Conservation (phyloP, 2,113 vertebrate species). For the Neopipo cinnamomea region DNA sequence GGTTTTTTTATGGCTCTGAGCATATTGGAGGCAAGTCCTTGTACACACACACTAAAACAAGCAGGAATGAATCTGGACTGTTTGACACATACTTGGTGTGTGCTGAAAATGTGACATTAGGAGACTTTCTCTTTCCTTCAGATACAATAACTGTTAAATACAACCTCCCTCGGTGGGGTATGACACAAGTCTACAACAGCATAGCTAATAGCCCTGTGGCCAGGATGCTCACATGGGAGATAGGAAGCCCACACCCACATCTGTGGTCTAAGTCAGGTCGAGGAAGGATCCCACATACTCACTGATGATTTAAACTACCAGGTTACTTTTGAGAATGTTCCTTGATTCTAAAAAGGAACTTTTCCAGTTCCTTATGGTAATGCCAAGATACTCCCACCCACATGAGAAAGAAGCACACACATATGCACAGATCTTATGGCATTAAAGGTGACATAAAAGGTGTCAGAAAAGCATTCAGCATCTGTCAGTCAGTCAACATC, state of each 20-base stretch:
- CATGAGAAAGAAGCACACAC: background rate
- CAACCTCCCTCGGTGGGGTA: background rate
- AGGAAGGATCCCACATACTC: background rate
- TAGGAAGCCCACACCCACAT: background rate
- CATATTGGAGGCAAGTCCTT: background rate
- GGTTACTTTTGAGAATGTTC: background rate
- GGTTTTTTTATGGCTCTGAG: background rate
- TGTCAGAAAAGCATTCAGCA: background rate
- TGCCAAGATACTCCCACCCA: background rate
- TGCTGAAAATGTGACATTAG: background rate
- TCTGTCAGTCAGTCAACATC: background rate
- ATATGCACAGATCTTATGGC: background rate
- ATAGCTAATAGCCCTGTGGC: background rate
- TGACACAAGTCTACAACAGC: background rate
- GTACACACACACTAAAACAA: background rate
- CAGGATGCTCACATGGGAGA: background rate
- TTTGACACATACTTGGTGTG: background rate
- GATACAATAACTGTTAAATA: background rate
- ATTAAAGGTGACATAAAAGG: background rate
- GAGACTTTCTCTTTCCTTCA: background rate
- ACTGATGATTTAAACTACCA: background rate
- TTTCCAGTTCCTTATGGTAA: background rate
- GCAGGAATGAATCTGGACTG: background rate
- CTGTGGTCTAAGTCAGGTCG: background rate
- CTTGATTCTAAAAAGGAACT: background rate